Percentiles rank a stretch among this genome's conserved stretches.
Evolutionary conservation across 2,888 invertebrate genomes (phyloP).

Genomic region (Monochamus alternatus): DNA sequence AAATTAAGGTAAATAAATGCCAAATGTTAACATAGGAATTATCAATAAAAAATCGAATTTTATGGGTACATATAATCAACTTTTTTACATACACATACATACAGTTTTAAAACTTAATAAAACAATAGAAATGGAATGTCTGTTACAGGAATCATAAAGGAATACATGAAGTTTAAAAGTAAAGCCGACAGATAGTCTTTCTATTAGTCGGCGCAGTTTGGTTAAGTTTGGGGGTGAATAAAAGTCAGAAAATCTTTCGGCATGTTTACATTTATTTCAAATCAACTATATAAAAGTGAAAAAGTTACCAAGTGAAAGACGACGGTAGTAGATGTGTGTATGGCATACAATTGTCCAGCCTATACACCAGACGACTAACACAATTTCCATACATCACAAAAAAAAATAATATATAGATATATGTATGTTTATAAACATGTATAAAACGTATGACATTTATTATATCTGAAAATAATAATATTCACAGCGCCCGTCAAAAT

Average conservation of each 20-base stretch:
- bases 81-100: no score
- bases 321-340: slow-evolving; percentile 69
- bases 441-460: slow-evolving; percentile 70
- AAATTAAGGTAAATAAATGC: no score
- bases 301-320: slow-evolving; percentile 70
- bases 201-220: no score
- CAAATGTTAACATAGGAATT: no score
- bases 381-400: slow-evolving; percentile 68
- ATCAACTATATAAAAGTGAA: slow-evolving; percentile 71
- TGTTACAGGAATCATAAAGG: no score
- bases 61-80: no score
- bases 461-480: slow-evolving; percentile 64
- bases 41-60: no score
- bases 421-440: slow-evolving; percentile 67
- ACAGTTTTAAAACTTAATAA: no score
- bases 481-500: slow-evolving; percentile 47
- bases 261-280: slow-evolving; percentile 71
- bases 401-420: slow-evolving; percentile 67
- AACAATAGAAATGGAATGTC: no score
- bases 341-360: slow-evolving; percentile 57
- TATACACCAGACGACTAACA: slow-evolving; percentile 50
- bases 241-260: slow-evolving; percentile 61
- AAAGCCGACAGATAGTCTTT: no score
- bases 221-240: slow-evolving; percentile 32
- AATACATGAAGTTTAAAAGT: no score